Conservation (phyloP, 1,140 invertebrate species). For the Reticulitermes speratus region DNA sequence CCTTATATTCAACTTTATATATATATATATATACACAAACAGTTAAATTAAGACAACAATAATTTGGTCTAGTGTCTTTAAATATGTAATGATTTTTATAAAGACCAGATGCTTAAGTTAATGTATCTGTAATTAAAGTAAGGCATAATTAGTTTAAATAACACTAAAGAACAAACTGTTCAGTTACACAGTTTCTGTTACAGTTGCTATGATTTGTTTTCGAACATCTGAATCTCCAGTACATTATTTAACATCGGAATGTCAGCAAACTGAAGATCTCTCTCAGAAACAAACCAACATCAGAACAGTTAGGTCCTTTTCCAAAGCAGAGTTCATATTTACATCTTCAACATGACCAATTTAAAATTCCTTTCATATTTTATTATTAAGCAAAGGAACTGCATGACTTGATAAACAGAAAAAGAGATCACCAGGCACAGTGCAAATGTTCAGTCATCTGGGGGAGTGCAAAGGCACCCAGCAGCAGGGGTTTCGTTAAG, state of each 20-base stretch:
- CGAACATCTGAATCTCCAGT: not conserved
- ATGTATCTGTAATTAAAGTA: not conserved
- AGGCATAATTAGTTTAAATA: not conserved
- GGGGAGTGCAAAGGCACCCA: not conserved
- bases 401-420: not conserved
- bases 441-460: not conserved
- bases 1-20: constrained; percentile 28
- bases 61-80: not conserved
- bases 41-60: not conserved
- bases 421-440: not conserved
- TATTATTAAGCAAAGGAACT: not conserved
- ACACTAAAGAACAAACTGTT: not conserved
- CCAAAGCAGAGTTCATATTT: constrained; percentile 16
- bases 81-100: not conserved
- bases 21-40: not conserved
- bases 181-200: not conserved
- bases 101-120: not conserved
- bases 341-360: not conserved
- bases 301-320: not conserved
- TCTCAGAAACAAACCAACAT: not conserved
- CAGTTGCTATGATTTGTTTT: not conserved
- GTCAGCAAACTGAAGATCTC: not conserved
- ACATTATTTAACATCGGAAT: not conserved
- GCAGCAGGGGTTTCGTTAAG: not conserved
- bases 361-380: not conserved